Conservation (phyloP, 2,113 vertebrate species). For the Nicator chloris region DNA sequence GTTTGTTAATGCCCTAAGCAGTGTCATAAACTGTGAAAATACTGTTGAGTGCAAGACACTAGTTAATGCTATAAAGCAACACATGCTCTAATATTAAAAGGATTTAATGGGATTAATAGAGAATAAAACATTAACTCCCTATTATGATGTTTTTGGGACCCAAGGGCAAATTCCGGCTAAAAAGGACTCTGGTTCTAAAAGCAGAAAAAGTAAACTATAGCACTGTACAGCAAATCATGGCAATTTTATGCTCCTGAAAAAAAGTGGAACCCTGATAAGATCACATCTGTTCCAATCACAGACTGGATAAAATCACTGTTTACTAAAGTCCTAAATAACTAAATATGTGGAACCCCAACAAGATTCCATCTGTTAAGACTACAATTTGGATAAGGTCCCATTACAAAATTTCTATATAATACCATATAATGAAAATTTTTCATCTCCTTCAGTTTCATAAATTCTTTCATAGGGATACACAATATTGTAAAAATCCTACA, state of each 20-base stretch:
- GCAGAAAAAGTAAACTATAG: slow-evolving; percentile 79
- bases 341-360: slow-evolving; percentile 87
- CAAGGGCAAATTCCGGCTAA: slow-evolving; percentile 83
- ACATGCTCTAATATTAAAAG: slow-evolving; percentile 89
- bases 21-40: slow-evolving; percentile 89
- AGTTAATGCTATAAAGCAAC: slow-evolving; percentile 88
- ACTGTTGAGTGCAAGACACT: slow-evolving; percentile 88
- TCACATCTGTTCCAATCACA: slow-evolving; percentile 89
- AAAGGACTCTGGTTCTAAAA: slow-evolving; percentile 79
- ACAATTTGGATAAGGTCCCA: slow-evolving; percentile 76
- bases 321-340: slow-evolving; percentile 88
- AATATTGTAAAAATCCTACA: background rate
- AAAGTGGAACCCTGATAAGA: slow-evolving; percentile 86
- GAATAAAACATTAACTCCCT: slow-evolving; percentile 87
- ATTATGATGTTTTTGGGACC: slow-evolving; percentile 84
- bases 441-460: slow-evolving; percentile 1
- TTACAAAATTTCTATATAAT: slow-evolving; percentile 76
- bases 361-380: slow-evolving; percentile 82
- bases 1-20: slow-evolving; percentile 90
- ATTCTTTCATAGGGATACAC: background rate
- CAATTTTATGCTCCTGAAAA: slow-evolving; percentile 83
- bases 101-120: slow-evolving; percentile 89
- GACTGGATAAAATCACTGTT: slow-evolving; percentile 86
- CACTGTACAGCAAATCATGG: slow-evolving; percentile 85
- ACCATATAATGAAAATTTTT: slow-evolving; percentile 34